These are phyloP conservation scores for Callitettix versicolor DNA, from an alignment of 1,140 invertebrate species.

Conservation along the genomic window DNA sequence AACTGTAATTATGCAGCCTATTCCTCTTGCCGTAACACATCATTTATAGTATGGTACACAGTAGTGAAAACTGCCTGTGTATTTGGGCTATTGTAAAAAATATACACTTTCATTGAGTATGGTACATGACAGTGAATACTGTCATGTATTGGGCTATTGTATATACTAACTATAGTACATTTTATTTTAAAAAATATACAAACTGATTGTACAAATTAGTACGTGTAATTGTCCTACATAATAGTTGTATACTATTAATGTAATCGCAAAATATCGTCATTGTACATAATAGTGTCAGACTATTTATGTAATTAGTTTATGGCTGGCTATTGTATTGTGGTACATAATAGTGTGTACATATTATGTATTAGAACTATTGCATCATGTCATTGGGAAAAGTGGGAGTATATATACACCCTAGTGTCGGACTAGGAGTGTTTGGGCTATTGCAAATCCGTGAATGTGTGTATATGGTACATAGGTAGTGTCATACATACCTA, in stretches of 20 bases:
- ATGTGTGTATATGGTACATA: conserved; percentile 12
- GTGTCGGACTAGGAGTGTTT: conserved; percentile 21
- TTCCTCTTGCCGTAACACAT: neutral
- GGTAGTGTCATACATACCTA: neutral
- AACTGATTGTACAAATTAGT: conserved; percentile 10
- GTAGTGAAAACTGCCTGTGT: conserved; percentile 15
- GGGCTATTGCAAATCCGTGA: conserved; percentile 22
- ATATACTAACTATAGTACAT: conserved; percentile 13
- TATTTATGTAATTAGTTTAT: conserved; percentile 15
- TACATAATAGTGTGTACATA: conserved; percentile 8
- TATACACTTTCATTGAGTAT: conserved; percentile 14
- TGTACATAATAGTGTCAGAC: conserved; percentile 18
- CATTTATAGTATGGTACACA: conserved; percentile 2
- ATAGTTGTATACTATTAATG: conserved; percentile 27
- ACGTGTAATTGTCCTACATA: conserved; percentile 19
- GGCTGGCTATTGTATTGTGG: conserved; percentile 5
- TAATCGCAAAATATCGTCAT: conserved; percentile 15
- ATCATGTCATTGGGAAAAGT: conserved; percentile 19
- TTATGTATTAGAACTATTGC: conserved; percentile 19
- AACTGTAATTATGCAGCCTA: neutral
- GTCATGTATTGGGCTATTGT: conserved; percentile 23
- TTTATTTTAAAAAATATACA: conserved; percentile 11
- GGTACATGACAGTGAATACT: conserved; percentile 15
- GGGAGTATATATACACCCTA: conserved; percentile 13
- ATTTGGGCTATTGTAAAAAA: conserved; percentile 25